phyloP scores from a whole-genome alignment of 2,888 invertebrate genomes.

The Noctua fimbriata region DNA sequence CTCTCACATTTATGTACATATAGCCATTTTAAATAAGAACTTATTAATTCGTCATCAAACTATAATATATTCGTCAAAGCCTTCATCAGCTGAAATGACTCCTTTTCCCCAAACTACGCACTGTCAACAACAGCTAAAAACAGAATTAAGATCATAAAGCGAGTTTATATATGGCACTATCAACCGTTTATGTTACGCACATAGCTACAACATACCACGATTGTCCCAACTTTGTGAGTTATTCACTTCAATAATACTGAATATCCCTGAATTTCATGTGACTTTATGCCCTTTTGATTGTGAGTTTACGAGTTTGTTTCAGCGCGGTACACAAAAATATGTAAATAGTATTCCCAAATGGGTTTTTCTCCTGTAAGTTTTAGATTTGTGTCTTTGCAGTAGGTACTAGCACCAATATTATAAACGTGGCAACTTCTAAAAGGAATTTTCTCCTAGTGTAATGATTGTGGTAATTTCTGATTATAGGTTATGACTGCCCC shows the following conservation, averaged over 20 bases:
- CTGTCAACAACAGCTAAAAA: slow-evolving; percentile 46
- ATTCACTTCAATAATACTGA: slow-evolving; percentile 45
- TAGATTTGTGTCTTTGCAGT: background rate
- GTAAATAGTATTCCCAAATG: slow-evolving; percentile 17
- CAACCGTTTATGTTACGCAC: slow-evolving; percentile 54
- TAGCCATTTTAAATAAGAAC: background rate
- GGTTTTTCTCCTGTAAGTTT: background rate
- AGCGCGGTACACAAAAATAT: slow-evolving; percentile 20
- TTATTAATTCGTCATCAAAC: background rate
- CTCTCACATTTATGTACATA: background rate
- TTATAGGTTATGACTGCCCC: too few species aligned
- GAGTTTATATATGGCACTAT: slow-evolving; percentile 56
- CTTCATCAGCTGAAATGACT: background rate
- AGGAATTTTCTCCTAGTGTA: background rate
- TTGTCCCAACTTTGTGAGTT: slow-evolving; percentile 32
- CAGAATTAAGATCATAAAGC: slow-evolving; percentile 61
- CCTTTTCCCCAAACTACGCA: slow-evolving; percentile 27
- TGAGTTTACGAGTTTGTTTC: slow-evolving; percentile 40
- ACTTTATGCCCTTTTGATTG: slow-evolving; percentile 40
- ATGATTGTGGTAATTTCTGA: too few species aligned
- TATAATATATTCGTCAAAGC: background rate
- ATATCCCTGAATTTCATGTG: slow-evolving; percentile 28
- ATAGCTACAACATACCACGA: slow-evolving; percentile 28
- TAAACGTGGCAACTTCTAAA: background rate
- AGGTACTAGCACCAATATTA: background rate